Base-by-base conservation (phyloP, 2,888 invertebrate genomes). In the Dolichomitus sp. region DNA sequence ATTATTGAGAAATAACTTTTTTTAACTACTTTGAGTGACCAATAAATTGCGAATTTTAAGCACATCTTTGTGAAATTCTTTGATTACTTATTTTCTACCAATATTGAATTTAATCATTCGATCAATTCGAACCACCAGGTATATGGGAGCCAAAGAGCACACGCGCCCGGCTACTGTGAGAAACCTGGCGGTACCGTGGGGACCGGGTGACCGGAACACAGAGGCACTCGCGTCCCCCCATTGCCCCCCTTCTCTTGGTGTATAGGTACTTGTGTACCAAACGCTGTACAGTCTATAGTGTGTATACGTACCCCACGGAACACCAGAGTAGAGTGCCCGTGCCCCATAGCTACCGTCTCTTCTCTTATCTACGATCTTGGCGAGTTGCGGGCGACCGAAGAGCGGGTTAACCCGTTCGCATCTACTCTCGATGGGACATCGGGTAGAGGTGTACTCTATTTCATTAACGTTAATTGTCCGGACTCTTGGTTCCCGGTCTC, bases 401-500 rank as follows among this genome's bases (percentile, higher is more conserved):
- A 61, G 19, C 61, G 40, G 40, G 37, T 33, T 30, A 37, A 17
- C 87, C 82, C 85, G 80, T 83, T 85, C 80, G 85, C 83, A 85
- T 87, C 88, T 81, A 84, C 86, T 86, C 61, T 76, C 66, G 66
- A 80, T 84, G 83, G 85, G 86, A 87, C 88, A 88, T 86, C 87
- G 83, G 80, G 85, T 84, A 86, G 79, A 68, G 80, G 86, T 88
- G 81, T 86, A 89, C 88, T 87, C 85, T 87, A 87, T 91, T 91
- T 90, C 90, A 91, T 91, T 91, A 91, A 90, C 88, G 90, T 90
- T 91, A 90, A 91, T 91, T 89, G 89, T 90, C 86, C 89, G 75
- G 86, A 84, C 85, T 81, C 84, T 61, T 42, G 48, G 30, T 11
- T 63, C 61, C 23, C 59, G 19, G 6, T 69, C 52, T 50, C 77